Evolutionary conservation across 2,888 invertebrate genomes (phyloP).

Genomic region (Poecilus cupreus): DNA sequence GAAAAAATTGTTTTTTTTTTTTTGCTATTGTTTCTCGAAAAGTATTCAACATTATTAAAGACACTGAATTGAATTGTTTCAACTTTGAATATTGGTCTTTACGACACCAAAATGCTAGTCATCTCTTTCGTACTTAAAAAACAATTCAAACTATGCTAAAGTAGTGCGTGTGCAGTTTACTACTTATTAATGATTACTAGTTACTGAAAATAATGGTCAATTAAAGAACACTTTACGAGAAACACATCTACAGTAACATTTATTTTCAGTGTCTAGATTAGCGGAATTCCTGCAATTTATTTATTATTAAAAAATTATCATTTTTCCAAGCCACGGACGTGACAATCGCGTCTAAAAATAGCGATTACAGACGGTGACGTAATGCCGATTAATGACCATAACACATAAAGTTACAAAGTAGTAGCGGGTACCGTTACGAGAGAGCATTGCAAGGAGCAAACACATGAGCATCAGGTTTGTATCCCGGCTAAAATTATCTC

Average conservation of each 20-base stretch:
- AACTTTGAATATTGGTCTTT: too few species aligned
- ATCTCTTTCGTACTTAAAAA: too few species aligned
- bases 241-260: background rate
- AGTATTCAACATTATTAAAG: too few species aligned
- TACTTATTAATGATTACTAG: background rate
- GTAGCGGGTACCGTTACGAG: constrained; percentile 6
- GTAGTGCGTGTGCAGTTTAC: too few species aligned
- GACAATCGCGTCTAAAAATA: constrained; percentile 48
- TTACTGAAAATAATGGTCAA: constrained; percentile 10
- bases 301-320: constrained; percentile 53
- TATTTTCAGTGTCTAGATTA: constrained; percentile 33
- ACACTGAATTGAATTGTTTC: too few species aligned
- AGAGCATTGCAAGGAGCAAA: background rate
- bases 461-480: background rate
- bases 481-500: background rate
- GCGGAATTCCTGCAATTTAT: constrained; percentile 54
- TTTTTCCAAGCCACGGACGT: constrained; percentile 46
- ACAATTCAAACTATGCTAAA: too few species aligned
- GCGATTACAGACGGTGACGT: constrained; percentile 54
- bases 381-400: constrained; percentile 48
- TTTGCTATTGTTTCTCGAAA: too few species aligned
- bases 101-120: too few species aligned
- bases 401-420: background rate
- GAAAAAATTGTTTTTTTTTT: too few species aligned
- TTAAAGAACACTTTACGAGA: background rate